phyloP scores from a whole-genome alignment of 2,888 invertebrate genomes.

The Leucoma salicis region DNA sequence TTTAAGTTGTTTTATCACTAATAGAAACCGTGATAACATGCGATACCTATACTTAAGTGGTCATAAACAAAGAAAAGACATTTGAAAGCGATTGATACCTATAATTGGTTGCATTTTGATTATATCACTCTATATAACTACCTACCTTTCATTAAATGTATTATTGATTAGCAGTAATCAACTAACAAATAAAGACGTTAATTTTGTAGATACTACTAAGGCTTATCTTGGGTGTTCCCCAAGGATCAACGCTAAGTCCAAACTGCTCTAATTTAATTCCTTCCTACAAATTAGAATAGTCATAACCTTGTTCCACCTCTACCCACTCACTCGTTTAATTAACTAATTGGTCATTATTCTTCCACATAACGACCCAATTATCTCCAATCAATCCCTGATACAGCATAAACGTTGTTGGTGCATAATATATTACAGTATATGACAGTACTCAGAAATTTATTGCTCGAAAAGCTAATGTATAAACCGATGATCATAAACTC shows the following conservation, averaged over 20 bases:
- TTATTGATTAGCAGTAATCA: neutral
- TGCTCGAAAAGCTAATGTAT: conserved; percentile 43
- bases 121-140: too few relatives aligned
- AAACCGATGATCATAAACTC: conserved; percentile 45
- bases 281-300: conserved; percentile 48
- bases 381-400: conserved; percentile 72
- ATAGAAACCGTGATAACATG: conserved; percentile 15
- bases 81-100: conserved; percentile 6
- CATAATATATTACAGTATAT: conserved; percentile 56
- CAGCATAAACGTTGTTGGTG: conserved; percentile 60
- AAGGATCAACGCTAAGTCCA: conserved; percentile 37
- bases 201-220: neutral
- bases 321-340: conserved; percentile 62
- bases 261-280: conserved; percentile 29
- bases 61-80: conserved; percentile 8
- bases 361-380: conserved; percentile 72
- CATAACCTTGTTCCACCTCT: conserved; percentile 50
- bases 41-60: conserved; percentile 2
- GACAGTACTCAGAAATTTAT: conserved; percentile 57
- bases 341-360: conserved; percentile 75
- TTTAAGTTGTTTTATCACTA: conserved; percentile 39
- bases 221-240: conserved; percentile 27
- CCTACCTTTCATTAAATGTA: neutral
- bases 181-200: neutral
- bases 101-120: neutral